Base-by-base conservation (phyloP, 2,888 invertebrate genomes). In the Gerris lacustris region DNA sequence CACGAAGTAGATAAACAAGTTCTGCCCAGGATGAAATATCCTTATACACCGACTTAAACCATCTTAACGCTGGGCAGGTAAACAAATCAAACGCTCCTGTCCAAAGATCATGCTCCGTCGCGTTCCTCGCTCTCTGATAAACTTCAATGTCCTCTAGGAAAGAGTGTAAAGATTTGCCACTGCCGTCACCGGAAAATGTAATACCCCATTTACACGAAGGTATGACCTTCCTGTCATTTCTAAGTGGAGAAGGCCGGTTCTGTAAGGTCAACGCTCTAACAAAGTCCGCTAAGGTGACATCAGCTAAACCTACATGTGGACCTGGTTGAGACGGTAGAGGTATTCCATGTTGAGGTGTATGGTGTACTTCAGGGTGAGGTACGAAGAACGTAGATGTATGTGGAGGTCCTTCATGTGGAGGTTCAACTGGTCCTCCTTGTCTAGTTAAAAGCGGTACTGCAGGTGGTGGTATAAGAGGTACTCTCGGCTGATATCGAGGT, bases 1-100 rank as follows among this genome's bases (percentile, higher is more conserved):
- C 55, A 55, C 55, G 55, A 15, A 55, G 55, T 2, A 55, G 55
- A 55, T 55, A 55, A 55, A 55, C 55, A 55, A 55, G 55, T 55
- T 55, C 55, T 55, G 55, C 55, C 55, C 55, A 55, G 9, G 55
- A 55, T 4, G 55, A 55, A 15, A 55, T 55, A 15, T 55, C 55
- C 5, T 55, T 55, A 55, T 55, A 55, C 55, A 55, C 55, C 55
- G 55, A 55, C 55, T 55, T 55, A 5, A 55, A 55, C 55, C 55
- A 55, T 55, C 55, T 55, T 15, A 55, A 55, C 9, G 55, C 55
- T 15, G 55, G 55, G 15, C 55, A 1, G 15, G 55, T 55, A 5
- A 55, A 55, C 55, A 55, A 55, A 55, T 55, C 55, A 55, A 55
- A 55, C 55, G 55, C 55, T 55, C 55, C 55, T 55, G 55, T 55